Base-by-base conservation (phyloP, 2,797 vertebrate genomes). In the Poeciliopsis paucimaculata region DNA sequence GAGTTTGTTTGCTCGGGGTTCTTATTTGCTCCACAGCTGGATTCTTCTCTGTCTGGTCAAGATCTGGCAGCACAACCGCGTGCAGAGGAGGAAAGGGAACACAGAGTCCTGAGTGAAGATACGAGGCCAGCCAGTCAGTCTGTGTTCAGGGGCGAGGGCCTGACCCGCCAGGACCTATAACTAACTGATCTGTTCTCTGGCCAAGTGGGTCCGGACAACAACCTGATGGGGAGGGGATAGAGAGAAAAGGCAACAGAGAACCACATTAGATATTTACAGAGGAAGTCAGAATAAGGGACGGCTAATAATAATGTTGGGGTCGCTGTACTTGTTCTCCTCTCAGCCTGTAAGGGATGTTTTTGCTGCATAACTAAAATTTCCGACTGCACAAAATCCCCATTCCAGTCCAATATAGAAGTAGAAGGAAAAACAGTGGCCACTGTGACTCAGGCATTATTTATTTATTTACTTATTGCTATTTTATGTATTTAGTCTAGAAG, bases 131-230 rank as follows among this genome's bases (percentile, higher is more conserved):
- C 88, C 91, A 91, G 88, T 86, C 87, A 86, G 93, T 93, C 92
- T 92, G 89, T 91, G 91, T 91, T 90, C 89, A 87, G 91, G 88
- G 92, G 89, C 84, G 87, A 92, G 90, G 87, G 88, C 88, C 92
- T 83, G 92, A 90, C 91, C 92, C 83, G 77, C 90, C 89, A 84
- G 93, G 92, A 92, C 91, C 93, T 84, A 89, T 87, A 93, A 91
- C 92, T 89, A 92, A 92, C 92, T 93, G 94, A 93, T 94, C 93
- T 89, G 88, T 92, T 90, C 78, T 82, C 26, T 12, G 78, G 93
- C 92, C 93, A 94, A 92, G 87, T 91, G 88, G 87, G 82, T 81
- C 84, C 79, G 90, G 90, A 87, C 90, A 86, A 88, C 84, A 87
- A 88, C 82, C 90, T 62, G 85, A 76, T 73, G 75, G 49, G 57